Base-by-base conservation (phyloP, 2,797 vertebrate genomes). In the Carapus acus region DNA sequence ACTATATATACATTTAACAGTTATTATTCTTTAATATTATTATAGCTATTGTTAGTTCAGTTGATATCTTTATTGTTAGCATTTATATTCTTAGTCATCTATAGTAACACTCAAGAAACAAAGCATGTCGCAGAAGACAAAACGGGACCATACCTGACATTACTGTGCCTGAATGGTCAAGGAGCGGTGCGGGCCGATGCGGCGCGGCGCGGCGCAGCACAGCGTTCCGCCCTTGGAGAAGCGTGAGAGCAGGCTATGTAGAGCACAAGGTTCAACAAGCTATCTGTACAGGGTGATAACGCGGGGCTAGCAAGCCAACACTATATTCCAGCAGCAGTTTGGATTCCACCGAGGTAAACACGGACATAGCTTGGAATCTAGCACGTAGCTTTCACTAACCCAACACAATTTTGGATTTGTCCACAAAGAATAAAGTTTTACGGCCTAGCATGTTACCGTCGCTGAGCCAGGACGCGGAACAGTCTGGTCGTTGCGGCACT, bases 61-160 rank as follows among this genome's bases (percentile, higher is more conserved):
- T n/a, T n/a, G n/a, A n/a, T n/a, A n/a, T 80, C 74, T 60, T 72
- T 71, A 74, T 70, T 74, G 22, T 71, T 67, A 60, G 36, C 33
- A 56, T 62, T 59, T 61, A 64, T 71, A 77, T 75, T 78, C 67
- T 81, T 81, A 80, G 72, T 81, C 64, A 77, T 83, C 80, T 85
- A 84, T 77, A 76, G 58, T 77, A 33, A 85, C 77, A 83, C 57
- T 75, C 67, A 79, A 82, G 85, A 82, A 86, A 84, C 74, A 81
- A 86, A 85, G 83, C 83, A 86, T 87, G 86, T 85, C 77, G 88
- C 86, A 85, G 88, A 85, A 84, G 83, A 85, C 71, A 85, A 85
- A 86, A 89, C 83, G 65, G 84, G 85, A 88, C 87, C 82, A 78
- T 87, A 89, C 85, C 80, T 83, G 84, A 89, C 87, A 72, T 85